A percentile compares a stretch with the other conserved stretches of the same genome.
phyloP scores from a whole-genome alignment of 2,888 invertebrate genomes.

The Apocheima hispidaria region DNA sequence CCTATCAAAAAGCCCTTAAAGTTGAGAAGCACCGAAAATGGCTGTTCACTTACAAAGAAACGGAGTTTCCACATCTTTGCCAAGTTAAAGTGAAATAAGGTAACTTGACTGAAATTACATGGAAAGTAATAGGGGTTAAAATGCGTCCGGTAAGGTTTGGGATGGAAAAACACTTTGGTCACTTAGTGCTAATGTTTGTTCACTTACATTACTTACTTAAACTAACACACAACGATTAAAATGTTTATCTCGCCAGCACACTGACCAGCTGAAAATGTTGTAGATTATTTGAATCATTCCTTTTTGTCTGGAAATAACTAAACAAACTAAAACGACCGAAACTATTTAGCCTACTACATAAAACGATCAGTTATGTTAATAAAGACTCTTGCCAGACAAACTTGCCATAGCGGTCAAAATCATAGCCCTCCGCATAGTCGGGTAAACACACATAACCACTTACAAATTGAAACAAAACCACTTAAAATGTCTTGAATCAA shows the following conservation, averaged over 20 bases:
- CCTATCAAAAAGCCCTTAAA: conserved; percentile 41
- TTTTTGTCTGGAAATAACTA: no score
- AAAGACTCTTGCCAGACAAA: no score
- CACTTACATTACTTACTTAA: no score
- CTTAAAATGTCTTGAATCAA: background rate
- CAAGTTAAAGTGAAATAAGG: conserved; percentile 35
- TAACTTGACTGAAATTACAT: conserved; percentile 34
- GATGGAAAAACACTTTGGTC: background rate
- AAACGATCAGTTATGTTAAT: no score
- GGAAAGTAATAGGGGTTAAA: conserved; percentile 8
- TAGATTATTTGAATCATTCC: no score
- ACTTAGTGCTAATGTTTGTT: no score
- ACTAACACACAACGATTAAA: no score
- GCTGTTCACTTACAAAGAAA: conserved; percentile 35
- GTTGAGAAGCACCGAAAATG: conserved; percentile 36
- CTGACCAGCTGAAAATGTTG: no score
- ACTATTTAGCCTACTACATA: no score
- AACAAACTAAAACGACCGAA: background rate
- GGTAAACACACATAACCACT: background rate
- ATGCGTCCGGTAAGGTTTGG: background rate
- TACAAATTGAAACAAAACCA: background rate
- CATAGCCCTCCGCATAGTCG: no score
- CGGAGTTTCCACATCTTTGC: conserved; percentile 37
- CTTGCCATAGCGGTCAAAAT: no score
- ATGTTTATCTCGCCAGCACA: no score